Base-by-base conservation (phyloP, 2,888 invertebrate species). In the Gasteruption jaculator region DNA sequence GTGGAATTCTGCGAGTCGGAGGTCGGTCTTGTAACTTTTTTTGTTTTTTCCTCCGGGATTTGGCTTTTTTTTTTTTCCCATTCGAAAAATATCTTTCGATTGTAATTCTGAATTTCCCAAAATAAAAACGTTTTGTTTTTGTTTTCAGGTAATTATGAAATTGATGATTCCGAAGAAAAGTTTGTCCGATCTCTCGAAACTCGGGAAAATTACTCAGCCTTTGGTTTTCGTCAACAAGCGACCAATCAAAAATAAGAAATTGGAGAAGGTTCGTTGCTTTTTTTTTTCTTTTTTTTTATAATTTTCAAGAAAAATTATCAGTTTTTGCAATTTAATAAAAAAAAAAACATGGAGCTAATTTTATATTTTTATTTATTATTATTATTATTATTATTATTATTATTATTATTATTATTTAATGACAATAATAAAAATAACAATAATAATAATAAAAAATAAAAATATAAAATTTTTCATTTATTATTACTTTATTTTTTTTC, bases 191-290 rank as follows among this genome's bases (percentile, higher is more conserved):
- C 15, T 48, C 14, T 33, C 46, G 3, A 50, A 57, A 12, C 30
- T 62, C 22, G 56, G 49, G 44, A 56, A 59, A 34, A 40, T 42
- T 30, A 55, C 54, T 14, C 50, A 53, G 25, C 60, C 59, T 36
- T 67, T 61, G 46, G 56, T 78, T 37, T 75, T 74, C 54, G 67
- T 80, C 11, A 81, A 81, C 58, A 64, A 71, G 34, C 65, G 80
- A 46, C 76, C 78, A 12, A 73, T 81, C 4, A 58, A 60, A 41
- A 60, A 75, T 34, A 76, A 75, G 52, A 71, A 74, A 42, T 63
- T 80, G 41, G 75, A 77, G 57, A 77, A 78, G 73, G 80, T 79
- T 65, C 38, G 22, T 41, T 26, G 39, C n/a, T 24, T 20, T 19
- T 18, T 26, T 26, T 34, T 31, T 33, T 8, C 8, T 31, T 27